phyloP scores from a whole-genome alignment of 1,140 invertebrate genomes.

The Samia ricini region DNA sequence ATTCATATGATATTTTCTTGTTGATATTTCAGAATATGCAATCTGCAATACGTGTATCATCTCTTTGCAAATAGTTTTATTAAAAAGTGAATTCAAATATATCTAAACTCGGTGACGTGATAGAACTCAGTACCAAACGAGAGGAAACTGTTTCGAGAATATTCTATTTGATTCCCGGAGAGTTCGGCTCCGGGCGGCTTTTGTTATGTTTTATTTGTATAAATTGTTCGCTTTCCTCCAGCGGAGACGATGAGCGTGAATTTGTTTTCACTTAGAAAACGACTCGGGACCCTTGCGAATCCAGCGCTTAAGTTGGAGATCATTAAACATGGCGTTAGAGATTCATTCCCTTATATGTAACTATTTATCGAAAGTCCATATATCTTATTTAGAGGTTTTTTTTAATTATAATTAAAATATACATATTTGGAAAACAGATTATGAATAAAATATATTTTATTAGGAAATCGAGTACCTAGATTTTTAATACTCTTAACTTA shows the following conservation, averaged over 20 bases:
- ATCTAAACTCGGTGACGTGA: neutral
- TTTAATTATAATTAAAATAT: too few relatives aligned
- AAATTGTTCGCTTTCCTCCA: slow-evolving; percentile 32
- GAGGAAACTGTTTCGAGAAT: slow-evolving; percentile 4
- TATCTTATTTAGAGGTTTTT: too few relatives aligned
- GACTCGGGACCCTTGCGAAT: slow-evolving; percentile 27
- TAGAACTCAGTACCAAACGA: neutral
- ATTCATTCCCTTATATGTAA: neutral
- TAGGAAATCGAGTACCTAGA: too few relatives aligned
- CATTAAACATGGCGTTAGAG: neutral
- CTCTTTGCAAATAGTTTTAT: neutral
- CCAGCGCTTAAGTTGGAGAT: slow-evolving; percentile 12
- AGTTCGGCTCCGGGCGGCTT: slow-evolving; percentile 11
- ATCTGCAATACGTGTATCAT: too few relatives aligned
- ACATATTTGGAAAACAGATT: too few relatives aligned
- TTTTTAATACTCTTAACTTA: too few relatives aligned
- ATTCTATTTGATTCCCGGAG: neutral
- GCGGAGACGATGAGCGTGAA: slow-evolving; percentile 28
- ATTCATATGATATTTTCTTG: too few relatives aligned
- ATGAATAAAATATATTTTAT: too few relatives aligned
- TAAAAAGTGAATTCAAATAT: neutral
- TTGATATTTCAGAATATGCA: too few relatives aligned
- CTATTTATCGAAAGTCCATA: too few relatives aligned
- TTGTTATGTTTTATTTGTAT: slow-evolving; percentile 47
- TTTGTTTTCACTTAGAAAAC: slow-evolving; percentile 45